Evolutionary conservation across 2,113 vertebrate species (phyloP).

Genomic region (Climacteris rufus): DNA sequence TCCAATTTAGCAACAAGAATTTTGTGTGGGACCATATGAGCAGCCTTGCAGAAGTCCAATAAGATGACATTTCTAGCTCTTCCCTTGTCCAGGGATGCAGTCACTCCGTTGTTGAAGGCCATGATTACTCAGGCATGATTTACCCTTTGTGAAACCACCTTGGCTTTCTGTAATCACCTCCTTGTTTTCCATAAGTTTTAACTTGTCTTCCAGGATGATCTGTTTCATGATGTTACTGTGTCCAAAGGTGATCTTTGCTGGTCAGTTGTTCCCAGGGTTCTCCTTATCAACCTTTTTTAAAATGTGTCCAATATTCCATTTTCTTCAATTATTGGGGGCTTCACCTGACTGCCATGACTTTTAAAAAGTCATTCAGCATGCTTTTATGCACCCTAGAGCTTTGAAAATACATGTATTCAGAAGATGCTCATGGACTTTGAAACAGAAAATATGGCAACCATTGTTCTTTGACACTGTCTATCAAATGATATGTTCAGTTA

Average conservation of each 20-base stretch:
- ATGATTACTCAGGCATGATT: neutral
- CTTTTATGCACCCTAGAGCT: neutral
- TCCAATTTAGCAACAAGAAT: neutral
- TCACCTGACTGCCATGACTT: neutral
- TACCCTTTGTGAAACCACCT: neutral
- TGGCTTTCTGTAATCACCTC: neutral
- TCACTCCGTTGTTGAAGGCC: neutral
- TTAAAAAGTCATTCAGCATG: neutral
- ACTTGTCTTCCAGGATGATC: neutral
- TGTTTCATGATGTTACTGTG: neutral
- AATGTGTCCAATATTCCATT: neutral
- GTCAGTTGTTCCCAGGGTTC: neutral
- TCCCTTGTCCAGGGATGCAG: neutral
- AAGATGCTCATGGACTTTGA: neutral
- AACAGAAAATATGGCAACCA: neutral
- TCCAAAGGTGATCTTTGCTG: neutral
- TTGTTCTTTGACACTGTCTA: neutral
- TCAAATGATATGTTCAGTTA: neutral
- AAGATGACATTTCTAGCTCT: neutral
- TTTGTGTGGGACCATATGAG: neutral
- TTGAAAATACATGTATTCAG: neutral
- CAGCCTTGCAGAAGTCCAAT: neutral
- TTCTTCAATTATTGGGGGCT: neutral
- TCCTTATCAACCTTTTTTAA: neutral
- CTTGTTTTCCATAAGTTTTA: neutral